These are phyloP conservation scores for Muricea muricata DNA, from an alignment of 92 coral and sea anemone genomes.

Conservation along the genomic window DNA sequence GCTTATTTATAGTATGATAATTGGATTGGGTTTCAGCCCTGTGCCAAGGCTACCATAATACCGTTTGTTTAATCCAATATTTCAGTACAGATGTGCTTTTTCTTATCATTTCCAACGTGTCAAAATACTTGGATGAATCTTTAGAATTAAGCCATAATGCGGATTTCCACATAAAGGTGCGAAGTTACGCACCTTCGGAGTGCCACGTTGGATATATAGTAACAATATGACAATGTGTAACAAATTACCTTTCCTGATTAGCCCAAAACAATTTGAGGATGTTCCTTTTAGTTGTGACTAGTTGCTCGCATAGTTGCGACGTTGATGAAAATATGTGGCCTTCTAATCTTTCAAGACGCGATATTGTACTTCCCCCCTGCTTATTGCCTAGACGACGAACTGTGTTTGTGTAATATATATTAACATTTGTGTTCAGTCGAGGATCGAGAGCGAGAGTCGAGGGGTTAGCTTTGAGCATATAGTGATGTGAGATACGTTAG, in stretches of 20 bases:
- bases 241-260: slow-evolving; percentile 3
- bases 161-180: slow-evolving; percentile 1
- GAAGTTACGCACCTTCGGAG: not conserved
- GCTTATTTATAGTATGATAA: not conserved
- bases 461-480: too few relatives aligned
- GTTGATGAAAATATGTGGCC: slow-evolving; percentile 7
- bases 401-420: not conserved
- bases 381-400: not conserved
- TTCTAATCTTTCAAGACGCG: slow-evolving; percentile 10
- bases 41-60: not conserved
- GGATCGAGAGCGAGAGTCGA: not conserved
- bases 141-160: not conserved
- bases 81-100: not conserved
- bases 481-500: too few relatives aligned
- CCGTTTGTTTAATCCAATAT: not conserved
- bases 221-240: not conserved
- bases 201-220: not conserved
- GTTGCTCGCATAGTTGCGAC: not conserved
- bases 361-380: slow-evolving; percentile 23
- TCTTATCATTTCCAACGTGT: not conserved
- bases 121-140: not conserved
- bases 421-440: not conserved
- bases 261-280: not conserved
- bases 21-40: not conserved
- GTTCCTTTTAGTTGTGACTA: not conserved